A percentile compares a stretch with the other conserved stretches of the same genome.
Conservation (phyloP, 1,140 invertebrate species). For the Ladona fulva region DNA sequence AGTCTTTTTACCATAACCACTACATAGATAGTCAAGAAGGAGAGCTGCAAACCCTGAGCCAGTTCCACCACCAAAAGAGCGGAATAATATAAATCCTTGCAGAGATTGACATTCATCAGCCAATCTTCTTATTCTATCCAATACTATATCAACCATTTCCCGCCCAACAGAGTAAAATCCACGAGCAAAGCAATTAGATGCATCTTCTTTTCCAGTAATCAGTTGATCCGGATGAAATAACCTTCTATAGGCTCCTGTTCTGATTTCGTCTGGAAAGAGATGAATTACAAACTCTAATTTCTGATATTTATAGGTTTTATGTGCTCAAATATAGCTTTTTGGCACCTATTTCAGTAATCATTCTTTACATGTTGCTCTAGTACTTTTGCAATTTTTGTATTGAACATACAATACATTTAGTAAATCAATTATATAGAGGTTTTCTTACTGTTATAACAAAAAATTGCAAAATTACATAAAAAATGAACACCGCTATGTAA, state of each 20-base stretch:
- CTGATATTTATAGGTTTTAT: too few relatives aligned
- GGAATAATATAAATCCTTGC: constrained; percentile 64
- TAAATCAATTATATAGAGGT: too few relatives aligned
- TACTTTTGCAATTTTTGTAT: too few relatives aligned
- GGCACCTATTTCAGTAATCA: too few relatives aligned
- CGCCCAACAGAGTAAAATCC: constrained; percentile 84
- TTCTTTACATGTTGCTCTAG: too few relatives aligned
- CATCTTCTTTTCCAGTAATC: constrained; percentile 64
- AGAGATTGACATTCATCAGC: constrained; percentile 71
- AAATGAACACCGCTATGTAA: too few relatives aligned
- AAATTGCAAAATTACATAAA: too few relatives aligned
- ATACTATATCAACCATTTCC: constrained; percentile 71
- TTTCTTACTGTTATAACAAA: too few relatives aligned
- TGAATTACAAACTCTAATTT: too few relatives aligned
- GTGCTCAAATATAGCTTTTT: too few relatives aligned
- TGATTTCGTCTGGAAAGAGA: constrained; percentile 45
- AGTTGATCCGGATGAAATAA: constrained; percentile 53
- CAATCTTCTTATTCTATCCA: constrained; percentile 58
- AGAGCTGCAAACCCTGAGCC: constrained; percentile 59
- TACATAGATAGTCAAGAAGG: constrained; percentile 54
- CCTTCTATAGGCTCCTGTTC: constrained; percentile 46
- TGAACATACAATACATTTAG: too few relatives aligned
- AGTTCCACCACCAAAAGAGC: constrained; percentile 70
- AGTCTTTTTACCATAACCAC: constrained; percentile 57
- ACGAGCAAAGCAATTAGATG: constrained; percentile 74